These are phyloP conservation scores for Mya arenaria DNA, from an alignment of 1,140 invertebrate species.

Conservation along the genomic window DNA sequence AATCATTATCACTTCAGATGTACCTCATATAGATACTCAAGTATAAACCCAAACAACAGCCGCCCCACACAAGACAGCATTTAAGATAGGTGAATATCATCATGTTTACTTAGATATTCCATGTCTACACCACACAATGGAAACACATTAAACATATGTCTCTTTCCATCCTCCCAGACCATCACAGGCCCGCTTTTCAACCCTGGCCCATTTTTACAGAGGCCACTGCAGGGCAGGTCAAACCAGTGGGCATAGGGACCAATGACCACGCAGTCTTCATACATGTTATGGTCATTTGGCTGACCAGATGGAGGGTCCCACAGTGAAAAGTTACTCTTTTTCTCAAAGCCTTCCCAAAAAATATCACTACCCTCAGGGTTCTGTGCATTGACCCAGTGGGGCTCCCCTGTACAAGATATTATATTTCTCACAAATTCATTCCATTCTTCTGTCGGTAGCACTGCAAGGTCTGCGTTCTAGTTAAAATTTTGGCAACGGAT, in stretches of 20 bases:
- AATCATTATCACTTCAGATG: too few species aligned
- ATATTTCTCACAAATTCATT: slow-evolving; percentile 42
- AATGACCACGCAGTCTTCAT: slow-evolving; percentile 54
- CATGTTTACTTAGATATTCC: slow-evolving; percentile 11
- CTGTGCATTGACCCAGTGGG: slow-evolving; percentile 57
- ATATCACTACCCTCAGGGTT: slow-evolving; percentile 34
- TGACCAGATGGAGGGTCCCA: slow-evolving; percentile 45
- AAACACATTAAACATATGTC: slow-evolving; percentile 53
- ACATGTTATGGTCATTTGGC: slow-evolving; percentile 52
- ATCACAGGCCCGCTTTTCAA: slow-evolving; percentile 50
- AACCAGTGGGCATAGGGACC: slow-evolving; percentile 54
- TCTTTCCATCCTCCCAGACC: slow-evolving; percentile 37
- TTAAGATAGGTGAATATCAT: too few species aligned
- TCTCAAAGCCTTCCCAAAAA: slow-evolving; percentile 27
- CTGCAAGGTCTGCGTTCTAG: slow-evolving; percentile 47
- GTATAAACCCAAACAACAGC: too few species aligned
- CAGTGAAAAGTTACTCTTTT: slow-evolving; percentile 16
- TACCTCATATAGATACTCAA: too few species aligned
- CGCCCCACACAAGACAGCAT: too few species aligned
- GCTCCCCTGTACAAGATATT: slow-evolving; percentile 22
- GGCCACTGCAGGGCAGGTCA: slow-evolving; percentile 55
- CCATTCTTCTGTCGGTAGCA: slow-evolving; percentile 45
- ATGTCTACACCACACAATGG: slow-evolving; percentile 54
- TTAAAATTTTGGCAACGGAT: slow-evolving; percentile 46
- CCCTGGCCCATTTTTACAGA: slow-evolving; percentile 33